A percentile compares a stretch with the other conserved stretches of the same genome.
Evolutionary conservation across 1,140 invertebrate genomes (phyloP).

Genomic region (Sinella curviseta): DNA sequence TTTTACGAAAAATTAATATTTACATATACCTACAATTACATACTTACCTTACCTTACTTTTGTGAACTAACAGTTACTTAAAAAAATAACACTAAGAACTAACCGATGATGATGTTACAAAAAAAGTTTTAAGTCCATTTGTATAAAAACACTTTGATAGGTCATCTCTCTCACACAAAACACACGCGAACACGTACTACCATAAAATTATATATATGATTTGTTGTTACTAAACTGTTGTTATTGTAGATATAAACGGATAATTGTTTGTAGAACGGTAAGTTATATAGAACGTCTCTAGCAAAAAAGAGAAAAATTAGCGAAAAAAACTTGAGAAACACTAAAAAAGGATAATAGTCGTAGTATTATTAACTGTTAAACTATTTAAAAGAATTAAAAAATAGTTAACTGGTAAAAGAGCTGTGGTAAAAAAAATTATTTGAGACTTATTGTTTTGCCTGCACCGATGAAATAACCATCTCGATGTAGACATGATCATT

Average conservation of each 20-base stretch:
- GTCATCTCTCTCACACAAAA: too few species aligned
- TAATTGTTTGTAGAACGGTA: not conserved
- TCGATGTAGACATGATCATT: not conserved
- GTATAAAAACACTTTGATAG: too few species aligned
- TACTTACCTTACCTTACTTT: too few species aligned
- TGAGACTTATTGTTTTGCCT: constrained; percentile 24
- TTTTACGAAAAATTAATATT: not conserved
- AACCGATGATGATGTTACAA: too few species aligned
- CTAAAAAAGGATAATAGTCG: not conserved
- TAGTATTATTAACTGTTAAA: not conserved
- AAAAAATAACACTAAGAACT: too few species aligned
- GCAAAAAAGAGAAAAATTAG: not conserved
- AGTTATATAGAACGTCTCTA: not conserved
- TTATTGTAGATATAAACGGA: too few species aligned
- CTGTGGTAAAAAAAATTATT: constrained; percentile 13
- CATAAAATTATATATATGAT: too few species aligned
- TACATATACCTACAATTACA: not conserved
- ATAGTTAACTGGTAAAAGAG: not conserved
- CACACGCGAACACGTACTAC: too few species aligned
- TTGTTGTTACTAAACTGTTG: too few species aligned
- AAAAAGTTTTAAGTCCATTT: too few species aligned
- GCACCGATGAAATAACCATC: not conserved
- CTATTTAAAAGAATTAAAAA: not conserved
- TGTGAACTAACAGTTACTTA: not conserved
- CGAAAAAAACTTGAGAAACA: not conserved